phyloP scores from a whole-genome alignment of 2,113 vertebrate genomes.

The Mystacornis crossleyi region DNA sequence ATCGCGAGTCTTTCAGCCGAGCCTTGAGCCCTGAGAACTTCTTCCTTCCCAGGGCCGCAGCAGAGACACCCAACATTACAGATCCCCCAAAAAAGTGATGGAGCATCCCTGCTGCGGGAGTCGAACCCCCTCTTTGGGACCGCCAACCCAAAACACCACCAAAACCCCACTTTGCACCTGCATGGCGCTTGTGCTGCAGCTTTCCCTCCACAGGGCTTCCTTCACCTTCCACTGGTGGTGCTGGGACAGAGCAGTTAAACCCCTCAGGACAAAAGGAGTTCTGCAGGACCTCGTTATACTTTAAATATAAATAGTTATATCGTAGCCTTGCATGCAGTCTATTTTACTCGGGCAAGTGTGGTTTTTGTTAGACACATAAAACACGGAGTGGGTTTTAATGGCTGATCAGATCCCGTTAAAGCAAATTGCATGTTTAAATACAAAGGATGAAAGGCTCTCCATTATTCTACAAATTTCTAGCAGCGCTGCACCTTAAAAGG shows the following conservation, averaged over 20 bases:
- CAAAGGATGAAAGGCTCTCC: conserved; percentile 61
- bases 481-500: conserved; percentile 57
- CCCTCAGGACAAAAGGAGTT: background rate
- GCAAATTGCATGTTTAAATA: conserved; percentile 65
- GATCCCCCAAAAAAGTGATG: background rate
- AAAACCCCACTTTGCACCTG: fast-evolving
- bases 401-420: conserved; percentile 50
- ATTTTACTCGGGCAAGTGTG: conserved; percentile 35
- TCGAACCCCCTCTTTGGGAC: background rate
- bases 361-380: conserved; percentile 67
- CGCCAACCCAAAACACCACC: background rate
- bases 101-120: background rate
- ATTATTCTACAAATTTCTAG: conserved; percentile 69
- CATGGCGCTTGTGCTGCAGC: background rate
- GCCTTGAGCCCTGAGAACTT: background rate
- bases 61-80: background rate
- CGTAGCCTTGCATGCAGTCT: conserved; percentile 4
- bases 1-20: background rate
- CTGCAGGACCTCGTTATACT: background rate
- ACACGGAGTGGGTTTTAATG: conserved; percentile 48
- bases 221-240: background rate
- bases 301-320: conserved; percentile 15
- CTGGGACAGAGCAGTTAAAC: background rate
- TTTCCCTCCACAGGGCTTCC: background rate
- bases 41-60: background rate